Evolutionary conservation across 2,888 invertebrate genomes (phyloP), one percentile per base, ranked within the genome.

Genomic region (Caradrina clavipalpis): DNA sequence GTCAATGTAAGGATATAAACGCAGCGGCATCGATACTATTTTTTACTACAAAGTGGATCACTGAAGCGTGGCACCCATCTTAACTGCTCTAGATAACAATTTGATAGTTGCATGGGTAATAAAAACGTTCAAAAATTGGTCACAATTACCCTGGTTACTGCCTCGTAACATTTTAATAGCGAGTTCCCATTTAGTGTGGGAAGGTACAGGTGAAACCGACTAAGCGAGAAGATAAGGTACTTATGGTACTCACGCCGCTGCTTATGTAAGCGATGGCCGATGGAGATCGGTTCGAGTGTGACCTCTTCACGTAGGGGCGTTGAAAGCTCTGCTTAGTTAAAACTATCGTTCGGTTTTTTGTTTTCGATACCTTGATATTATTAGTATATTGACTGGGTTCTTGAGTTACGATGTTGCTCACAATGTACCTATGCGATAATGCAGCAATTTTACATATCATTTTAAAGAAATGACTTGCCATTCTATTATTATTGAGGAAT

Each of bases 141-240:
- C 86, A 92, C 94, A 94, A 95, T 95, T 94, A 95, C 90, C 88
- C 86, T 91, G 92, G 89, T 92, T 93, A 94, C 92, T 87, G 92
- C 88, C 87, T 94, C 92, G 94, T 93, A 94, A 94, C 94, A 89
- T 92, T 94, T 94, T 94, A 94, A 94, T 95, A 91, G 91, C 87
- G 85, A 88, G 88, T 86, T 89, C 88, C 90, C 88, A 90, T 91
- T 93, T 89, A 86, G 85, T 94, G 93, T 94, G 94, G 93, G 94
- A 94, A 94, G 62, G 61, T 64, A 83, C 78, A 53, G 66, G 76
- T 69, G 68, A 83, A 81, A 77, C 75, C 69, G 69, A 68, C 50
- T 73, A 45, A 77, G 73, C 68, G 59, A 73, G 69, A 51, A 63
- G 53, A 49, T 17, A 11, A 59, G 47, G 15, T 73, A 59, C 55